Base-by-base conservation (phyloP, 2,888 invertebrate species). In the Chironomus riparius region DNA sequence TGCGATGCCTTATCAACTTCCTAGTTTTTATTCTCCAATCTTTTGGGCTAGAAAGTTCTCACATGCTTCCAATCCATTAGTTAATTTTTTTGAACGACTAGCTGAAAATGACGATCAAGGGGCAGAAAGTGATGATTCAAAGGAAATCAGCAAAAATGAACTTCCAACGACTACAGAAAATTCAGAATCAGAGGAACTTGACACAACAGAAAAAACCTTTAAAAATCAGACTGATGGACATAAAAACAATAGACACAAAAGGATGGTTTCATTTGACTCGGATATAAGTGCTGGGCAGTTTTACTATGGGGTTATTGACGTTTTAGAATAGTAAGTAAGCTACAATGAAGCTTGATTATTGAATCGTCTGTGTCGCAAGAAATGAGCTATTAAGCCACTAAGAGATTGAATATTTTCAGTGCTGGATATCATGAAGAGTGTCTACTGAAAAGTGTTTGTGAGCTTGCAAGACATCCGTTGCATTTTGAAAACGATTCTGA, bases 381-480 rank as follows among this genome's bases (percentile, higher is more conserved):
- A n/a, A n/a, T n/a, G n/a, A n/a, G n/a, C n/a, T n/a, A n/a, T n/a
- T n/a, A n/a, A n/a, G n/a, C n/a, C n/a, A n/a, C n/a, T n/a, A n/a
- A n/a, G n/a, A n/a, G n/a, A n/a, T n/a, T n/a, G n/a, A n/a, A n/a
- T n/a, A n/a, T 68, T 84, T 84, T 18, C 82, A 90, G 91, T 22
- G 87, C 87, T 76, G 90, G 90, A 2, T 86, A 87, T 78, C 86
- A 89, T 78, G 91, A 91, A 1, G 87, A 86, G n/a, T 92, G 92
- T 80, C 83, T 92, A n/a, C 81, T 90, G 71, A 86, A 87, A 78
- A 87, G 89, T 70, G 86, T 92, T 65, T 92, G 92, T 79, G 89
- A 91, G 78, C 82, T 90, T 21, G 88, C 90, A 2, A 86, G 86
- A 70, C 86, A 88, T 78, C 89, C 91, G 0, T 82, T 91, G 48